phyloP scores from a whole-genome alignment of 2,888 invertebrate species.

The Scaptomyza reducta region DNA sequence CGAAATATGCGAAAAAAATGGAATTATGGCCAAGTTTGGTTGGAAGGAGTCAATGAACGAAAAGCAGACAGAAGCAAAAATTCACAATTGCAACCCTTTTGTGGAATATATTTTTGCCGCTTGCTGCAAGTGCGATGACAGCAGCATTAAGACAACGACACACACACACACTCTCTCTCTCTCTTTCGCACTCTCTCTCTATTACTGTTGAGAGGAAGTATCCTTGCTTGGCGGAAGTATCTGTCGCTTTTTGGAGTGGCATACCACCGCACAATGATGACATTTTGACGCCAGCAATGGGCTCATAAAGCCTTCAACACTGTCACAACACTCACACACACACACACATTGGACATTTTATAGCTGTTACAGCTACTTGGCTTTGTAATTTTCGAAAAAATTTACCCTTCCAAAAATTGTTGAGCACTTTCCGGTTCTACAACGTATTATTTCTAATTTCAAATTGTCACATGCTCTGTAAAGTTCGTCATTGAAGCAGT shows the following conservation, averaged over 20 bases:
- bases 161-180: slow-evolving; percentile 1
- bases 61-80: too few species aligned
- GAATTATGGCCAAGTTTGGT: slow-evolving; percentile 62
- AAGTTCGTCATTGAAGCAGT: slow-evolving; percentile 21
- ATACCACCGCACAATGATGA: slow-evolving; percentile 59
- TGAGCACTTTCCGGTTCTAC: slow-evolving; percentile 40
- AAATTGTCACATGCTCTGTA: slow-evolving; percentile 36
- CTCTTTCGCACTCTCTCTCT: too few species aligned
- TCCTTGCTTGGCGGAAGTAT: slow-evolving; percentile 20
- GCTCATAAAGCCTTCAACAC: slow-evolving; percentile 81
- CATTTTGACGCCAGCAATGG: slow-evolving; percentile 81
- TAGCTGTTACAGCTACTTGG: slow-evolving; percentile 57
- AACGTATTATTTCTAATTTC: slow-evolving; percentile 47
- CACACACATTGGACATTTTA: slow-evolving; percentile 25
- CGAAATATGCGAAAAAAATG: slow-evolving; percentile 55
- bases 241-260: slow-evolving; percentile 27
- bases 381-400: slow-evolving; percentile 71
- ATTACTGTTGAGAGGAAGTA: too few species aligned
- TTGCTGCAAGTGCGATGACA: slow-evolving; percentile 53
- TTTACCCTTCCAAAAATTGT: slow-evolving; percentile 38
- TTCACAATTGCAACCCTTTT: slow-evolving; percentile 56
- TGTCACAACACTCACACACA: slow-evolving; percentile 18
- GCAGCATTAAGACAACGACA: slow-evolving; percentile 24
- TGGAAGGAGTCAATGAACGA: slow-evolving; percentile 65
- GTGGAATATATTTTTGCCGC: slow-evolving; percentile 31